These are phyloP conservation scores for Disparrhopalites patrizii DNA, from an alignment of 2,888 invertebrate genomes.

Conservation along the genomic window DNA sequence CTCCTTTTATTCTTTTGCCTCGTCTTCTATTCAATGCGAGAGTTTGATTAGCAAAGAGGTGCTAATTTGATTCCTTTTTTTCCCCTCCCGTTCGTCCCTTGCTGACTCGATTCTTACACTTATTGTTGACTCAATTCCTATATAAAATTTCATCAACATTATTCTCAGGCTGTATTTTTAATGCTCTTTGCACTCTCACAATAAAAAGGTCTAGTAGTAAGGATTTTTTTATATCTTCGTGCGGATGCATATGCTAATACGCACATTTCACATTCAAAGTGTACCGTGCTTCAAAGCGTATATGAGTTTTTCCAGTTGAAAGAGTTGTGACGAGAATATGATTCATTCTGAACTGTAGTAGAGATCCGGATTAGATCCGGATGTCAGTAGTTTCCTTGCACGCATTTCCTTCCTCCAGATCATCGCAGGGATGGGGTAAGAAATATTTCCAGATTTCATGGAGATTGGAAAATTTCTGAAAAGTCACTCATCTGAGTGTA, in stretches of 20 bases:
- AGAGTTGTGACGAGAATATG: neutral
- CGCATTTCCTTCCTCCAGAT: too few species aligned
- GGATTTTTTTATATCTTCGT: neutral
- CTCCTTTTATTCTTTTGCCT: too few species aligned
- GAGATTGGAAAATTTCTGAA: too few species aligned
- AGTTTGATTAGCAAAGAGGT: conserved; percentile 42
- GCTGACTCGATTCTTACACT: neutral
- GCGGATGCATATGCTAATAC: neutral
- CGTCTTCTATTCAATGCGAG: conserved; percentile 35
- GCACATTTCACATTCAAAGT: neutral
- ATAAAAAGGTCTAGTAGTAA: too few species aligned
- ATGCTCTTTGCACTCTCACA: too few species aligned
- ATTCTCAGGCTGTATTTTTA: too few species aligned
- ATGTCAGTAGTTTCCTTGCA: too few species aligned
- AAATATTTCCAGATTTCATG: too few species aligned
- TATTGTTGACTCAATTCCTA: too few species aligned
- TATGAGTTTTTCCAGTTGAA: neutral
- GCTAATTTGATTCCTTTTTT: conserved; percentile 37
- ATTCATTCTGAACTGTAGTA: neutral
- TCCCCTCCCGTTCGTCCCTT: neutral
- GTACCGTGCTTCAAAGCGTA: neutral
- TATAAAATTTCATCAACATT: too few species aligned
- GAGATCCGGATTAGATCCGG: neutral
- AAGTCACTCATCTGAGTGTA: too few species aligned
- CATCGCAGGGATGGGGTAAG: too few species aligned